Evolutionary conservation across 1,140 invertebrate species (phyloP).

Genomic region (Diachasmimorpha longicaudata): DNA sequence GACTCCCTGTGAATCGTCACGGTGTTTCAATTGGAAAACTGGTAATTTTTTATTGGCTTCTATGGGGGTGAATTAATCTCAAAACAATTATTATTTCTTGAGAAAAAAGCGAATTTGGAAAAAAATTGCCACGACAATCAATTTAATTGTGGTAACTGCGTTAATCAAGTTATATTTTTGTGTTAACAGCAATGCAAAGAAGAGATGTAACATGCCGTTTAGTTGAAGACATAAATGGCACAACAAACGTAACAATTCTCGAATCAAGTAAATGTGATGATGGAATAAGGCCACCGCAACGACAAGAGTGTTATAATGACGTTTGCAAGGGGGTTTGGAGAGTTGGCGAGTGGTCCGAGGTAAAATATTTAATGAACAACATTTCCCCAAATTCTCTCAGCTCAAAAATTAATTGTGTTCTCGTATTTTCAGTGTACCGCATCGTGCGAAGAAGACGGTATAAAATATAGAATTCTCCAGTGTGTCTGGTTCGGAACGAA

Average conservation of each 20-base stretch:
- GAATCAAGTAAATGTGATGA: constrained; percentile 70
- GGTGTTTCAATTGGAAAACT: constrained; percentile 79
- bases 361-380: constrained; percentile 49
- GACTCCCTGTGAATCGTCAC: constrained; percentile 72
- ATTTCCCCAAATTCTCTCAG: background rate
- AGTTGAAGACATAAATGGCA: constrained; percentile 46
- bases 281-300: constrained; percentile 70
- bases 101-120: too few relatives aligned
- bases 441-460: constrained; percentile 74
- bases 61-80: too few relatives aligned
- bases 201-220: constrained; percentile 74
- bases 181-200: constrained; percentile 72
- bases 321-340: constrained; percentile 84
- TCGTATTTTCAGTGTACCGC: constrained; percentile 73
- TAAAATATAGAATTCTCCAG: constrained; percentile 82
- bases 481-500: constrained; percentile 88
- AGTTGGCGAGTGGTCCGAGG: constrained; percentile 87
- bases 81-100: too few relatives aligned
- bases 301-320: constrained; percentile 79
- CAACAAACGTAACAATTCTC: constrained; percentile 69
- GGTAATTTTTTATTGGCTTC: too few relatives aligned
- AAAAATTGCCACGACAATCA: too few relatives aligned
- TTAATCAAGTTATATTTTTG: too few relatives aligned
- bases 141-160: too few relatives aligned
- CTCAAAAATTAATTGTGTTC: background rate